phyloP scores from a whole-genome alignment of 2,113 vertebrate genomes.

The Aspidoscelis tigris region DNA sequence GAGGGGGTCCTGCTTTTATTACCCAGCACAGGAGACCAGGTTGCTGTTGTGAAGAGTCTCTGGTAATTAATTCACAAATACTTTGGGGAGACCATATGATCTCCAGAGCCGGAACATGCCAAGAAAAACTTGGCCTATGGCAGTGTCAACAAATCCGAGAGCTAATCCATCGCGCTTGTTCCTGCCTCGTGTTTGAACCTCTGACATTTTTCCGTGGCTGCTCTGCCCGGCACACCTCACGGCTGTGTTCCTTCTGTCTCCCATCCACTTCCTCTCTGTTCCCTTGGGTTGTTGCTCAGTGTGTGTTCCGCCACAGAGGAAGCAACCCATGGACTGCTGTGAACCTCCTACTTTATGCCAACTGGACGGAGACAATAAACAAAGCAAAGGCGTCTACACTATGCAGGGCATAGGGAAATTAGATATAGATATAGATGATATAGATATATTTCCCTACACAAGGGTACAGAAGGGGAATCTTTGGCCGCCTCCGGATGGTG shows the following conservation, averaged over 20 bases:
- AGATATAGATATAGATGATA: too few relatives aligned
- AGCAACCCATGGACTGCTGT: conserved; percentile 32
- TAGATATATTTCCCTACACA: too few relatives aligned
- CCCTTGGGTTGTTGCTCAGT: conserved; percentile 51
- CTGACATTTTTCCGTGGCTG: conserved; percentile 14
- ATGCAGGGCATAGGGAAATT: not conserved
- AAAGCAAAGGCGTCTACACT: conserved; percentile 1
- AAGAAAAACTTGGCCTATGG: conserved; percentile 28
- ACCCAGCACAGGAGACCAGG: not conserved
- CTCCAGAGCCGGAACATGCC: not conserved
- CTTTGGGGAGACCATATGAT: conserved; percentile 11
- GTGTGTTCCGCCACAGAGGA: conserved; percentile 57
- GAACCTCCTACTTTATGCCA: conserved; percentile 39
- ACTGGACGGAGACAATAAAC: conserved; percentile 33
- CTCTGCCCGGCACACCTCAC: conserved; percentile 5
- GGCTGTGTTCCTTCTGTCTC: conserved; percentile 37
- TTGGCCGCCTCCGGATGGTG: too few relatives aligned
- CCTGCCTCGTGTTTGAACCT: not conserved
- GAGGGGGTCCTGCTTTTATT: not conserved
- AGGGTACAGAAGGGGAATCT: too few relatives aligned
- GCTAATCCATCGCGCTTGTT: conserved; percentile 1
- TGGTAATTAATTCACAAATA: conserved; percentile 16
- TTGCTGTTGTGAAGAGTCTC: conserved; percentile 6
- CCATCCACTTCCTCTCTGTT: conserved; percentile 24
- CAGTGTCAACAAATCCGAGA: conserved; percentile 33